A percentile compares a stretch with the other conserved stretches of the same genome.
Conservation (phyloP, 2,888 invertebrate species). For the Athripsodes cinereus region DNA sequence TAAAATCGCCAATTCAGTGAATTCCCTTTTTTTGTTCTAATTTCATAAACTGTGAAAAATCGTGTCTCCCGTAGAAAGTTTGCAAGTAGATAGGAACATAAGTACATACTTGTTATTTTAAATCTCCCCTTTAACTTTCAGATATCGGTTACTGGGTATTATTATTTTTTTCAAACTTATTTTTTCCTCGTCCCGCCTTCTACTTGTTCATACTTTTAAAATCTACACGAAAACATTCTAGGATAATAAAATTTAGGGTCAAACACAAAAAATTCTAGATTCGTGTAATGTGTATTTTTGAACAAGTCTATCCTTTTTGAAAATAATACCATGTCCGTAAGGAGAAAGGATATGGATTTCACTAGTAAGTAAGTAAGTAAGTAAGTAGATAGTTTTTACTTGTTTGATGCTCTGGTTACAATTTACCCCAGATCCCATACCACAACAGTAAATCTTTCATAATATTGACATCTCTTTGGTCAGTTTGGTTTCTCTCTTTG, state of each 20-base stretch:
- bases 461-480: slow-evolving; percentile 23
- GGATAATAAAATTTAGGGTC: not conserved
- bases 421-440: slow-evolving; percentile 5
- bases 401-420: not conserved
- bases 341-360: not conserved
- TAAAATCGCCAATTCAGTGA: not conserved
- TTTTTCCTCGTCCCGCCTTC: not conserved
- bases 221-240: not conserved
- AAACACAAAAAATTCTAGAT: not conserved
- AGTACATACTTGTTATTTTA: not conserved
- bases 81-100: not conserved
- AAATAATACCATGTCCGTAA: not conserved
- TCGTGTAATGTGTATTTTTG: not conserved
- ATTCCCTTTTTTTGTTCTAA: not conserved
- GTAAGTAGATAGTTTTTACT: not conserved
- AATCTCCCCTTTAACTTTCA: not conserved
- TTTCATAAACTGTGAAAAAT: not conserved
- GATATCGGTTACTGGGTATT: not conserved
- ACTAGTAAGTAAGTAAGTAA: not conserved
- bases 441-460: slow-evolving; percentile 20
- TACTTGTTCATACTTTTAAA: not conserved
- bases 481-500: slow-evolving; percentile 8
- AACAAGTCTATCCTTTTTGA: not conserved
- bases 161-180: not conserved
- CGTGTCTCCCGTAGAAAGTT: not conserved